A percentile compares a stretch with the other conserved stretches of the same genome.
Evolutionary conservation across 1,140 invertebrate species (phyloP).

Genomic region (Philopotamus ludificatus): DNA sequence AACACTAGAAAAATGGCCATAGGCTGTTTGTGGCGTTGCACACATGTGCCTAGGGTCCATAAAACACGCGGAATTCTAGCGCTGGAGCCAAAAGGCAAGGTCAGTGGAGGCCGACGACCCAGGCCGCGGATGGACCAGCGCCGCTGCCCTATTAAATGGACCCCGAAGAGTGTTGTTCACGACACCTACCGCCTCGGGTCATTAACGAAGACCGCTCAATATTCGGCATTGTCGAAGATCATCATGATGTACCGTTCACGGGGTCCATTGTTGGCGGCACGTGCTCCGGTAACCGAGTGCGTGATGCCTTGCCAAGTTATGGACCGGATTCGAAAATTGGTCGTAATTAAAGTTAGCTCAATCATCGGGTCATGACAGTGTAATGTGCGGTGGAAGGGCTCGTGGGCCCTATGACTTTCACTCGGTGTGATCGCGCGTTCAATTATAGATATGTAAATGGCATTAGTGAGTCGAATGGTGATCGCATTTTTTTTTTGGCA

Average conservation of each 20-base stretch:
- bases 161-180: background rate
- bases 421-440: background rate
- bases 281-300: background rate
- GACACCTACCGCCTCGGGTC: background rate
- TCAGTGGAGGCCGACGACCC: conserved; percentile 7
- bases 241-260: background rate
- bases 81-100: conserved; percentile 9
- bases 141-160: background rate
- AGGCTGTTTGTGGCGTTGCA: background rate
- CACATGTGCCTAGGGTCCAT: background rate
- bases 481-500: background rate
- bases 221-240: background rate
- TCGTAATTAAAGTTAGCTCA: background rate
- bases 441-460: background rate
- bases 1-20: background rate
- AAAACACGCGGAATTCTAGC: conserved; percentile 3
- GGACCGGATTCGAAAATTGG: background rate
- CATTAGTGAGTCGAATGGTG: no score
- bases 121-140: background rate
- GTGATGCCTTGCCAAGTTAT: background rate
- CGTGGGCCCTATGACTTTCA: background rate
- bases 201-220: background rate
- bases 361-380: background rate
- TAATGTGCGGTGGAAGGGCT: background rate
- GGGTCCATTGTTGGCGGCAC: background rate